phyloP scores from a whole-genome alignment of 23 tunicate species.

The Ciona savignyi region DNA sequence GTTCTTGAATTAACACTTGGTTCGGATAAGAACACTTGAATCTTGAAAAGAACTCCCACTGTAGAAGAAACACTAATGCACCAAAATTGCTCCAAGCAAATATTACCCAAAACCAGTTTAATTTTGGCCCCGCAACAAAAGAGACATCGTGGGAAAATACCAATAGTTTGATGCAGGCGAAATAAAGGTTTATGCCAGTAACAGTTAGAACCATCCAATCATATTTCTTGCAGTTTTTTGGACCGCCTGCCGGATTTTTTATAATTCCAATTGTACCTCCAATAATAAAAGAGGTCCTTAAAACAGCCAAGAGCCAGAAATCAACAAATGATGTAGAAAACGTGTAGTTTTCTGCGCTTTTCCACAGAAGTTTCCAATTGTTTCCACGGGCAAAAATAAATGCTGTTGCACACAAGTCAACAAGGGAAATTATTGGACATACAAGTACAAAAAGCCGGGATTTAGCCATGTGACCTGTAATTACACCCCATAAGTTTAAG shows the following conservation, averaged over 20 bases:
- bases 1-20: too few species aligned
- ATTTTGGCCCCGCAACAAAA: constrained; percentile 10
- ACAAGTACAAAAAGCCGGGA: too few species aligned
- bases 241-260: constrained; percentile 28
- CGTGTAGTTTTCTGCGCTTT: constrained; percentile 9
- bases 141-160: too few species aligned
- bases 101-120: constrained; percentile 56
- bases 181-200: constrained; percentile 15
- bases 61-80: not conserved
- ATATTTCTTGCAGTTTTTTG: not conserved
- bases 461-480: too few species aligned
- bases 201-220: not conserved
- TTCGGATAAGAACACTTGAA: too few species aligned
- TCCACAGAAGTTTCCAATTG: constrained; percentile 23
- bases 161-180: constrained; percentile 30
- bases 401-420: constrained; percentile 28
- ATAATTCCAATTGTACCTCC: constrained; percentile 42
- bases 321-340: constrained; percentile 46
- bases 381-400: constrained; percentile 28
- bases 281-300: constrained; percentile 16
- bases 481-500: too few species aligned
- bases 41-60: not conserved
- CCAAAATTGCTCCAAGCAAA: constrained; percentile 12
- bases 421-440: too few species aligned
- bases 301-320: constrained; percentile 21